Conservation (phyloP, 2,113 vertebrate species). For the Columba livia region DNA sequence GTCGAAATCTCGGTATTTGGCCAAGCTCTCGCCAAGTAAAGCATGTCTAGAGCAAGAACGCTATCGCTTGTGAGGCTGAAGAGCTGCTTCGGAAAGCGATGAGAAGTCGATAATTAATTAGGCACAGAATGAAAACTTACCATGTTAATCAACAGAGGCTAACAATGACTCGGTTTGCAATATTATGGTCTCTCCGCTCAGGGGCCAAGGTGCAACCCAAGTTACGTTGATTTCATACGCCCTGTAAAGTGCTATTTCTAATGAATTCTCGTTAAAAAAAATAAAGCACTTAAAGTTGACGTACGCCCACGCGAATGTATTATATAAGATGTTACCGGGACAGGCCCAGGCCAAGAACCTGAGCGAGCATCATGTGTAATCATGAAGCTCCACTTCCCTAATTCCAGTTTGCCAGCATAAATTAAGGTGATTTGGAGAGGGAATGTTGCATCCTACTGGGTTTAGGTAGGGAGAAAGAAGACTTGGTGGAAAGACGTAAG, state of each 20-base stretch:
- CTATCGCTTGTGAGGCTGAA: neutral
- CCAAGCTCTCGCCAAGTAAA: neutral
- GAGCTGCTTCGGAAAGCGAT: neutral
- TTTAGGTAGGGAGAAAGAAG: slow-evolving; percentile 73
- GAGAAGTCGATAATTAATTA: slow-evolving; percentile 71
- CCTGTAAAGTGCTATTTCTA: slow-evolving; percentile 39
- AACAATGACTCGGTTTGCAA: slow-evolving; percentile 49
- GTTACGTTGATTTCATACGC: slow-evolving; percentile 20
- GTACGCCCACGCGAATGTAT: slow-evolving; percentile 66
- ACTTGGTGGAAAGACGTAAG: slow-evolving; percentile 76
- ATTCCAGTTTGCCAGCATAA: slow-evolving; percentile 53
- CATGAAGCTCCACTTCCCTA: slow-evolving; percentile 54
- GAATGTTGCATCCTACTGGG: slow-evolving; percentile 62
- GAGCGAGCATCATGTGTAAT: slow-evolving; percentile 27
- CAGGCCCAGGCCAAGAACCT: slow-evolving; percentile 46
- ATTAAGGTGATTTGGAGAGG: slow-evolving; percentile 20
- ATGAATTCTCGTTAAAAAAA: slow-evolving; percentile 49
- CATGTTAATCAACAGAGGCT: slow-evolving; percentile 52
- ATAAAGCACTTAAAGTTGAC: slow-evolving; percentile 61
- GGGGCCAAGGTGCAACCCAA: slow-evolving; percentile 14
- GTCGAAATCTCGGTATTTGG: neutral
- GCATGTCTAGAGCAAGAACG: neutral
- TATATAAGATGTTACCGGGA: slow-evolving; percentile 62
- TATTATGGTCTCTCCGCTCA: slow-evolving; percentile 14
- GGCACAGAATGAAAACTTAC: slow-evolving; percentile 72